Evolutionary conservation across 1,140 invertebrate species (phyloP), one percentile per base, ranked within the genome.

Genomic region (Ostrea edulis): DNA sequence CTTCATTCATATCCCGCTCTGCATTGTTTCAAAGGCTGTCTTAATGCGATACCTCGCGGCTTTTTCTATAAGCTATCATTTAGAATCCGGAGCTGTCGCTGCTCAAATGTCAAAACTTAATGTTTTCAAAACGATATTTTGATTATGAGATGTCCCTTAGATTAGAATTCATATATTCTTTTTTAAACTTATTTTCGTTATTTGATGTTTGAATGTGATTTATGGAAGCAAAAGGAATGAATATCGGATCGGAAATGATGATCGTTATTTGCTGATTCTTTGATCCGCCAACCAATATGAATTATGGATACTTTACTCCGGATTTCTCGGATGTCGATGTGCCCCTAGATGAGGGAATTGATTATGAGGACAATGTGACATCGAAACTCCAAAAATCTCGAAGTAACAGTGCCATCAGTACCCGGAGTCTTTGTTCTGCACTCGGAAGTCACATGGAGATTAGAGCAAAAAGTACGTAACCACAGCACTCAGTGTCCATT

Each of bases 381-480:
- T 29, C 25, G 22, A 77, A 77, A 35, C 68, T 77, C 11, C 22
- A 77, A 25, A 25, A 77, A 25, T 77, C 14, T 17, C 68, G 68
- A 17, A 77, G 68, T 35, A 77, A 29, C 29, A 77, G 68, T 77
- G 68, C 25, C 9, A 77, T 77, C 9, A 77, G 29, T 35, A 77
- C 68, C 14, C 68, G 29, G 12, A 77, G 68, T 11, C 68, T 77
- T 29, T 77, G 68, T 77, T 44, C 29, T 77, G 68, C 68, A 77
- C 68, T 77, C 25, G 68, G 68, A 29, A 77, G 68, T 77, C 68
- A 77, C 9, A 77, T 77, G 68, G 68, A 77, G 12, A 77, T 77
- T 14, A 77, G 68, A 77, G 68, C 68, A 11, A 77, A 77, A 35
- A 77, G 68, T 77, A 77, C 29, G 68, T 77, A 35, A 29, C 0